Conservation (phyloP, 2,888 invertebrate species). For the Drosophila nigricruria region DNA sequence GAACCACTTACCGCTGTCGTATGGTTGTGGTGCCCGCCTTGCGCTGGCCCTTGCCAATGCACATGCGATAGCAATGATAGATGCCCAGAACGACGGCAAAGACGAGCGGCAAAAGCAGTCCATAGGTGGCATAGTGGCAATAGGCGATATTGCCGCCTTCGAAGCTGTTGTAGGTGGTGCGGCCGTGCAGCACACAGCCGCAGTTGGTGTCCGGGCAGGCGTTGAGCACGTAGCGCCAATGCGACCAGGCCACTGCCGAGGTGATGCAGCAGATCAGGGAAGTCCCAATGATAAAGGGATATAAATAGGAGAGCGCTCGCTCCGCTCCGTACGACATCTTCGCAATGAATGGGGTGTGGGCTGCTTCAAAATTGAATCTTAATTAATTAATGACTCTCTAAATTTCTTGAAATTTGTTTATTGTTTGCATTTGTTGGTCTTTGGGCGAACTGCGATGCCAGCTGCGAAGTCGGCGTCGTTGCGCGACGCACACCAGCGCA, state of each 20-base stretch:
- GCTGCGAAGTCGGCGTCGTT: slow-evolving; percentile 4
- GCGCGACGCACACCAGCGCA: slow-evolving; percentile 42
- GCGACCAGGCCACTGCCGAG: slow-evolving; percentile 88
- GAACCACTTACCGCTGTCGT: slow-evolving; percentile 82
- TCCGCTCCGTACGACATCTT: slow-evolving; percentile 84
- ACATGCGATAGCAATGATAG: slow-evolving; percentile 90
- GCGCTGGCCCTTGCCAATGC: slow-evolving; percentile 87
- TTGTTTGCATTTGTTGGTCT: slow-evolving; percentile 24
- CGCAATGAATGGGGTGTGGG: slow-evolving; percentile 14
- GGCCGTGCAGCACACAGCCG: slow-evolving; percentile 89
- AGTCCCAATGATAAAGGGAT: slow-evolving; percentile 81
- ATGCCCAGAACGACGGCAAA: slow-evolving; percentile 88
- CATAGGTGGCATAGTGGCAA: slow-evolving; percentile 90
- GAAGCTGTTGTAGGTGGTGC: slow-evolving; percentile 88
- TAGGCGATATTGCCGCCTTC: slow-evolving; percentile 89
- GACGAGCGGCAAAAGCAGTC: slow-evolving; percentile 88
- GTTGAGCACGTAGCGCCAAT: slow-evolving; percentile 89
- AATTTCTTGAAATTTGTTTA: slow-evolving; percentile 46
- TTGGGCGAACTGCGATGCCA: slow-evolving; percentile 28
- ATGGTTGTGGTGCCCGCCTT: slow-evolving; percentile 83
- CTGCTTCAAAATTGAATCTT: slow-evolving; percentile 19
- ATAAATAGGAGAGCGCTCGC: slow-evolving; percentile 81
- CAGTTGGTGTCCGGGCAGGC: slow-evolving; percentile 89
- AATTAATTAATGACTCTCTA: slow-evolving; percentile 33
- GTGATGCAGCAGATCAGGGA: slow-evolving; percentile 83